Evolutionary conservation across 1,140 invertebrate species (phyloP), one percentile per base, ranked within the genome.

Genomic region (Oncopodura yosiiana): DNA sequence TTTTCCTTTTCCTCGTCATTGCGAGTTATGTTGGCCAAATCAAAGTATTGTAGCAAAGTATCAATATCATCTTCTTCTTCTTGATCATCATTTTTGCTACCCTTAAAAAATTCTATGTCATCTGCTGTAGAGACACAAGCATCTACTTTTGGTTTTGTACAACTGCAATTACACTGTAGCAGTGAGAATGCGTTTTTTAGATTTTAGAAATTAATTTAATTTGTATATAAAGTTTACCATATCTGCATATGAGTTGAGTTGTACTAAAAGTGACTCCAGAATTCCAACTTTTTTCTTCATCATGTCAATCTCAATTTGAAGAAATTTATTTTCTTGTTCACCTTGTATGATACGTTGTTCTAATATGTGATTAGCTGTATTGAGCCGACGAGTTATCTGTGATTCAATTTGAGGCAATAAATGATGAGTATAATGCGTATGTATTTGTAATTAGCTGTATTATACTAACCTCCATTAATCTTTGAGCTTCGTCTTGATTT

Each of bases 221-320:
- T 23, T 49, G n/a, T n/a, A n/a, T n/a, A n/a, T n/a, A 38, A 16
- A 24, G 0, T 38, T 23, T 37, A 36, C 19, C 23, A 34, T 23
- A 16, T 49, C 32, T 0, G 24, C 8, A 3, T 37, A n/a, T 37
- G 46, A 38, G n/a, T 50, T 44, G 11, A 56, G 21, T 3, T 39
- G 38, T n/a, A 41, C 6, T 23, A 56, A 19, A 32, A 56, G 42
- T 18, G 16, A 34, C 37, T 56, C 54, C 27, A 56, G 27, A 30
- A 41, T 44, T 23, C 34, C 45, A 46, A 56, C 50, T 27, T 49
- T 43, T 24, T 49, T 44, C 46, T 37, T 50, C 49, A 56, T 49
- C 12, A 42, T 42, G 26, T 50, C 34, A 11, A 56, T 38, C 30
- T 56, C 46, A 1, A 50, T 11, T 27, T 56, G 46, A 1, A 56